Base-by-base conservation (phyloP, 2,113 vertebrate species). In the Hepsetus odoe region DNA sequence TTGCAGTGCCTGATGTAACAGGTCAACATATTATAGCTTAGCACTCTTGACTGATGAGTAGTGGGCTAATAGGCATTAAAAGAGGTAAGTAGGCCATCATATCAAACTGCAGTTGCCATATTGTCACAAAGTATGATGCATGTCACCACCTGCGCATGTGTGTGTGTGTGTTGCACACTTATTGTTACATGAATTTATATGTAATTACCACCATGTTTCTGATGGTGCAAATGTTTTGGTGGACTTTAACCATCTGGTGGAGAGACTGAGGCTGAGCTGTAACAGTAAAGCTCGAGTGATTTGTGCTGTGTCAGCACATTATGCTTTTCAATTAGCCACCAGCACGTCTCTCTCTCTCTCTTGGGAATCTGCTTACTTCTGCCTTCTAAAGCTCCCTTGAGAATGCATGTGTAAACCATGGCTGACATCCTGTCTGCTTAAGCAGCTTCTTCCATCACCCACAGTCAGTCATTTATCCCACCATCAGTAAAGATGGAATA, bases 241-340 rank as follows among this genome's bases (percentile, higher is more conserved):
- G 38, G 53, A 53, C 32, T 67, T 11, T 58, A 44, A 46, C 40
- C 26, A 24, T 40, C 53, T 46, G n/a, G 46, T 28, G 16, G 58
- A 66, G 28, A 55, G 33, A 53, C 33, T 62, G 46, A 74, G 46
- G 26, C 76, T 80, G 77, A 64, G 66, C 58, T 40, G 44, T 66
- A 59, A 51, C 64, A 68, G 59, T 59, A 61, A 46, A 76, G 66
- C 59, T 75, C 55, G 55, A 74, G n/a, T 49, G 30, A 70, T 56
- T 55, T 77, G n/a, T n/a, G 82, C 82, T 44, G 40, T 70, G 65
- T 84, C 82, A 71, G 80, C 79, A 51, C 40, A 46, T 80, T 80
- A 68, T 77, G 68, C 51, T 77, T 77, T 81, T 38, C 35, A 62
- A 76, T 80, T 80, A 80, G 72, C 67, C 68, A 74, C 51, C 74